Evolutionary conservation across 2,888 invertebrate genomes (phyloP), one percentile per base, ranked within the genome.

Genomic region (Ophioninae sp.): DNA sequence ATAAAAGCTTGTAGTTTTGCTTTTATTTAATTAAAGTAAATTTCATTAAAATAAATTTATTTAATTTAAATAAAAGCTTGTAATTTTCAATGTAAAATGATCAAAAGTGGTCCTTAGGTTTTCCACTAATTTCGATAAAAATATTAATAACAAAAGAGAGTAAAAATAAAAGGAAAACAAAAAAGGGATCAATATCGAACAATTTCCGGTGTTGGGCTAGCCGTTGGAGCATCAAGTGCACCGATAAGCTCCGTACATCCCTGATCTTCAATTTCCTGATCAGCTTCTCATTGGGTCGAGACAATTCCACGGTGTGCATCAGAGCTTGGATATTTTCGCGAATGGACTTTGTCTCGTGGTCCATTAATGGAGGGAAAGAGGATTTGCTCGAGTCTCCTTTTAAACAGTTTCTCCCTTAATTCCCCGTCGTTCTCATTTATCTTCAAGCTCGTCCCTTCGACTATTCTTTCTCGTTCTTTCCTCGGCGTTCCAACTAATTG

Each of bases 211-310:
- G 61, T 13, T 64, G 76, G 76, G 63, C 76, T 67, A 79, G 58
- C 79, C 67, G 8, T 65, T 51, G n/a, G 71, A 37, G 63, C 72
- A 63, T 67, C 56, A 58, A 76, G 56, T 67, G 67, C 41, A 58
- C 71, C 37, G 9, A 37, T 56, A 63, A 69, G 64, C 71, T 64
- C 64, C 69, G 7, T 39, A 22, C 30, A 30, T 23, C n/a, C n/a
- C 79, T 75, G 79, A 83, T 79, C 82, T 76, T 79, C 76, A 79
- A 83, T 83, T 83, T 79, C 63, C 76, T 72, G 74, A 79, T 67
- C 72, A 83, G 76, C 76, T 79, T 76, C 71, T 75, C 67, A 37
- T 10, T 13, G 5, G 8, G 23, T 72, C 41, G 7, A 58, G 73
- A 61, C 41, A 71, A 51, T 68, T 58, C 22, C 44, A 10, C 20